A percentile compares a stretch with the other conserved stretches of the same genome.
Evolutionary conservation across 2,113 vertebrate species (phyloP).

Genomic region (Halichoeres trimaculatus): DNA sequence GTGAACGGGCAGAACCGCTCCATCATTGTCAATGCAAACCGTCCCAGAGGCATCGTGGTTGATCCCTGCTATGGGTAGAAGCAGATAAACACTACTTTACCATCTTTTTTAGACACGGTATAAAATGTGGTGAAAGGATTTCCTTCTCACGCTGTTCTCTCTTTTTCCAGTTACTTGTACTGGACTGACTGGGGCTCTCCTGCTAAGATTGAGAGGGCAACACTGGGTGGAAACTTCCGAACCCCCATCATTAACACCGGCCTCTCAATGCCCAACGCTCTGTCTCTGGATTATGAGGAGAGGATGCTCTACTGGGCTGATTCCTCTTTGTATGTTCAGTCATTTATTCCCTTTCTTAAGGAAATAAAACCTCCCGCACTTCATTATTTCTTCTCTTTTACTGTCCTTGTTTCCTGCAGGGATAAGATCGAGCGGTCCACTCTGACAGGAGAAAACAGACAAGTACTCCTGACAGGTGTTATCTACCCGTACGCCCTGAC

Average conservation of each 20-base stretch:
- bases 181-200: conserved; percentile 82
- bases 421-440: conserved; percentile 91
- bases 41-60: conserved; percentile 87
- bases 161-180: conserved; percentile 77
- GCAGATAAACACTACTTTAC: conserved; percentile 1
- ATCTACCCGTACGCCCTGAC: conserved; percentile 88
- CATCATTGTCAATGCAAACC: conserved; percentile 84
- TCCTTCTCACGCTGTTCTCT: not conserved
- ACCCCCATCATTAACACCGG: conserved; percentile 71
- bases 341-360: not conserved
- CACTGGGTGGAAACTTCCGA: conserved; percentile 79
- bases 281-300: conserved; percentile 80
- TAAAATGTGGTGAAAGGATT: not conserved
- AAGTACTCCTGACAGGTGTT: conserved; percentile 85
- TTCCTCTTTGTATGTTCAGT: conserved; percentile 69
- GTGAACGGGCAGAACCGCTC: conserved; percentile 87
- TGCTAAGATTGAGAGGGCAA: conserved; percentile 81
- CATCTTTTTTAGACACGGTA: not conserved
- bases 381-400: not conserved
- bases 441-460: conserved; percentile 86
- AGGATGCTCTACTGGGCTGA: conserved; percentile 84
- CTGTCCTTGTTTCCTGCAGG: conserved; percentile 68
- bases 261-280: conserved; percentile 73
- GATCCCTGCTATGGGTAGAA: conserved; percentile 93
- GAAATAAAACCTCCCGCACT: not conserved